These are phyloP conservation scores for Psittacara wagleri DNA, from an alignment of 2,113 vertebrate species.

Conservation along the genomic window DNA sequence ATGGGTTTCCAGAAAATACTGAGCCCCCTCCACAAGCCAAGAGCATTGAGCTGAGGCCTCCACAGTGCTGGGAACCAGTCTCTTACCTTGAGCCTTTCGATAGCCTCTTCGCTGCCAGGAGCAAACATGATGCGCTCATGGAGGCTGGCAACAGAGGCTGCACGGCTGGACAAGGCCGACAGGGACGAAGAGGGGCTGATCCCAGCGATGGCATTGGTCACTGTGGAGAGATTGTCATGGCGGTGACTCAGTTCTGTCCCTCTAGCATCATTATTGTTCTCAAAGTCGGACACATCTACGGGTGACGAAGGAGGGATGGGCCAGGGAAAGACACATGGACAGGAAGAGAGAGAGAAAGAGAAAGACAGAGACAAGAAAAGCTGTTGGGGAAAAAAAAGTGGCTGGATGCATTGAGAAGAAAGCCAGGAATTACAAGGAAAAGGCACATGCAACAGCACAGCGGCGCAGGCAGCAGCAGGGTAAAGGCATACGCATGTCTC, in stretches of 20 bases:
- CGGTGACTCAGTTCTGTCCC: slow-evolving; percentile 80
- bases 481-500: neutral
- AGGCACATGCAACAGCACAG: slow-evolving; percentile 19
- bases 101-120: slow-evolving; percentile 94
- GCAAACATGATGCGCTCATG: slow-evolving; percentile 96
- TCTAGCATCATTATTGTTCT: slow-evolving; percentile 84
- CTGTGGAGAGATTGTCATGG: slow-evolving; percentile 95
- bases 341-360: slow-evolving; percentile 67
- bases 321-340: slow-evolving; percentile 36
- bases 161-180: slow-evolving; percentile 90
- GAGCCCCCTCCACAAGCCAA: neutral
- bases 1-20: neutral
- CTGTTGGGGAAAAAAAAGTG: slow-evolving; percentile 55
- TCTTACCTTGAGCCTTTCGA: slow-evolving; percentile 93
- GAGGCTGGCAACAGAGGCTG: slow-evolving; percentile 91
- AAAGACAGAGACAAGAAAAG: slow-evolving; percentile 70
- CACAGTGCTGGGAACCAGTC: rapidly evolving
- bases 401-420: slow-evolving; percentile 35
- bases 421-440: slow-evolving; percentile 40
- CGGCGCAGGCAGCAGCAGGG: neutral
- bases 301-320: slow-evolving; percentile 40
- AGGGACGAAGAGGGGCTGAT: slow-evolving; percentile 96
- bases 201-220: slow-evolving; percentile 94
- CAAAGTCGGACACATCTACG: slow-evolving; percentile 84
- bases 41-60: neutral